Conservation (phyloP, 1,140 invertebrate genomes). For the Steinernema feltiae region DNA sequence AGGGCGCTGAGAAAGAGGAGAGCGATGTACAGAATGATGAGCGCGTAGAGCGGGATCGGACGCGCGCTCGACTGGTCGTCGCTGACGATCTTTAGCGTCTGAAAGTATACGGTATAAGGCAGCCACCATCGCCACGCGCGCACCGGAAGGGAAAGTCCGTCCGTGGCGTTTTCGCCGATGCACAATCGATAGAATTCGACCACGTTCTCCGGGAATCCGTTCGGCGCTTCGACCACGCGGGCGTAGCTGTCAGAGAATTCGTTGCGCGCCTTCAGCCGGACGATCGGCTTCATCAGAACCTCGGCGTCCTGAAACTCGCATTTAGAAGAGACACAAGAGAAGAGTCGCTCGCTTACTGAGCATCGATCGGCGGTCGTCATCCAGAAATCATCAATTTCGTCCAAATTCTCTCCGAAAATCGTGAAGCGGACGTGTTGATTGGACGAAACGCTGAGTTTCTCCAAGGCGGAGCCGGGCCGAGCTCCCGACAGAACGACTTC, state of each 20-base stretch:
- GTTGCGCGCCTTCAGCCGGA: background rate
- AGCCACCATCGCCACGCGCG: background rate
- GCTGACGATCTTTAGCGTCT: background rate
- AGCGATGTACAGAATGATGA: background rate
- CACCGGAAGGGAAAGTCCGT: background rate
- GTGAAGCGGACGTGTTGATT: background rate
- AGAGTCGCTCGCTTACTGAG: background rate
- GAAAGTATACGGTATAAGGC: background rate
- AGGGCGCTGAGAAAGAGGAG: background rate
- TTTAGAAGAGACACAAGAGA: background rate
- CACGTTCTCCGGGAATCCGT: background rate
- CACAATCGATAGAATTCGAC: background rate
- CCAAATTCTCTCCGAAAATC: background rate
- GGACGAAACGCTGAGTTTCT: background rate
- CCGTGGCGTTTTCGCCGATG: background rate
- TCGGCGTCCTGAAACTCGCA: background rate
- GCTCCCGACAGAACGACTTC: background rate
- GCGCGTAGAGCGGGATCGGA: background rate
- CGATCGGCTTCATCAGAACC: background rate
- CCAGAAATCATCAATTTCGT: background rate
- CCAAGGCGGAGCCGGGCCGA: background rate
- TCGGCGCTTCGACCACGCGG: background rate
- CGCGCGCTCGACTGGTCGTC: background rate
- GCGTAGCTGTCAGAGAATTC: background rate
- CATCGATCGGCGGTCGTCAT: background rate